Evolutionary conservation across 2,797 vertebrate species (phyloP), one percentile per base, ranked within the genome.

Genomic region (Myotis myotis): DNA sequence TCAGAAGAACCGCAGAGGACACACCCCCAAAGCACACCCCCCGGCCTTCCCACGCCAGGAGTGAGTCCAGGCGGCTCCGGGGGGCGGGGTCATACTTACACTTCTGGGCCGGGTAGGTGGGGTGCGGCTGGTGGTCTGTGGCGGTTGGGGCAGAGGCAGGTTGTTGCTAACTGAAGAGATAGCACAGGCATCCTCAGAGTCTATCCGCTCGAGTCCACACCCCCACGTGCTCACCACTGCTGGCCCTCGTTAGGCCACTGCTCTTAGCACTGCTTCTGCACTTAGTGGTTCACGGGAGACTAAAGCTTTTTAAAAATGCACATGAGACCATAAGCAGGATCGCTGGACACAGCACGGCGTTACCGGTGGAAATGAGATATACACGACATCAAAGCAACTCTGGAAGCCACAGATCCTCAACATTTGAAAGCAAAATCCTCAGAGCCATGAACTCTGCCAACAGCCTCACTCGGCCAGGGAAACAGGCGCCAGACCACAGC

Each of bases 131-230:
- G 97, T 97, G 97, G 96, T 97, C 97, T 97, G 98, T 93, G 82
- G 97, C 96, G 98, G 98, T 94, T 98, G 98, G 98, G 98, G 97
- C 95, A 98, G 93, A 96, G 97, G 97, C 97, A 96, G 98, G 98
- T 49, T 98, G 97, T 97, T 97, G 97, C 98, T 98, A 98, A 98
- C 98, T 98, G 98, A 97, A 98, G 98, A 98, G 98, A 98, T 80
- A 98, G 98, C 97, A 98, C 97, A 97, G 98, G 98, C 60, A 98
- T 97, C 96, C 98, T 98, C 96, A 97, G 97, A 96, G 95, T 92
- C 88, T 6, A 2, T 72, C 60, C 0, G 68, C 88, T 33, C n/a
- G 2, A 36, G 8, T 12, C 86, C 51, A 8, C 64, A 28, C 53
- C 74, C 95, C 96, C 82, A 28, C 4, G 80, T 17, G 49, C 81